Base-by-base conservation (phyloP, 1,140 invertebrate genomes). In the Hylyphantes graminicola region DNA sequence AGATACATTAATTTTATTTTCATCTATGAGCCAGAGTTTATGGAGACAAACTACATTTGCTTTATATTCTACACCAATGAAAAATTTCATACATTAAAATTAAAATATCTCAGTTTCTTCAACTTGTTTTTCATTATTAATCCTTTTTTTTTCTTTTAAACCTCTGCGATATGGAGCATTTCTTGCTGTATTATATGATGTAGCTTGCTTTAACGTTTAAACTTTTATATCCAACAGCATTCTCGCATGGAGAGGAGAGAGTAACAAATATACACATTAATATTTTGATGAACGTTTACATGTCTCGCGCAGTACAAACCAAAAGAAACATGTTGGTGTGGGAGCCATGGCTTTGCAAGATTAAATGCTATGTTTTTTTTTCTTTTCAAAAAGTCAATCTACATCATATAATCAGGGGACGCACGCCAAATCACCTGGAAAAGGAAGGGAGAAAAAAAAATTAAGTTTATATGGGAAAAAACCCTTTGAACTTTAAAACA, bases 1-100 rank as follows among this genome's bases (percentile, higher is more conserved):
- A 75, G 80, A 83, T 83, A 83, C 80, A 83, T 83, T 83, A 75
- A 83, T 74, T 83, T 83, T 81, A 83, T 83, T 83, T 57, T 72
- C 50, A 57, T 73, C 70, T 83, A 74, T 63, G 61, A 75, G 80
- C 80, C 70, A 75, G 72, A 83, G 75, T 74, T 50, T 70, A 53
- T 73, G 65, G 11, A 74, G 74, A 83, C 21, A 83, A 17, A 75
- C 80, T 83, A 83, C 80, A 83, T 83, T n/a, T 50, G 80, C 80
- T 83, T 83, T 75, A 83, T 50, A 67, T 35, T 55, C 68, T 83
- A 83, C 68, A 75, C 61, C 70, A 83, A 83, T 83, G 80, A 83
- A 83, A 83, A 83, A 83, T 80, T 83, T 83, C 80, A 74, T 83
- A 75, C 80, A 83, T 83, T 83, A 83, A 83, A 83, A 83, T 83